Evolutionary conservation across 2,888 invertebrate species (phyloP).

Genomic region (Sicus ferrugineus): DNA sequence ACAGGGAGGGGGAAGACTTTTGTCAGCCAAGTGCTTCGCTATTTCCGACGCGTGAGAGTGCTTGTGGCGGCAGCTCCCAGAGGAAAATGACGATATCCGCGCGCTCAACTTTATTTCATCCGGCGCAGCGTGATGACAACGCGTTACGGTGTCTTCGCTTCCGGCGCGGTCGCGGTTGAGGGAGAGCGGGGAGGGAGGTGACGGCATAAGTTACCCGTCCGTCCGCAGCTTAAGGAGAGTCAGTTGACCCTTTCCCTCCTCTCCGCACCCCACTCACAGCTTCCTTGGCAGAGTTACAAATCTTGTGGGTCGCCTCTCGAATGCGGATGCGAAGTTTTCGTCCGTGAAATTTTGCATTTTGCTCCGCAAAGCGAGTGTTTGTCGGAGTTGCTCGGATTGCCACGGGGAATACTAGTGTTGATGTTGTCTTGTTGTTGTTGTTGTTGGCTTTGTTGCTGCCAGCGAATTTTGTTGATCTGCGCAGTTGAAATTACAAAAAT

Average conservation of each 20-base stretch:
- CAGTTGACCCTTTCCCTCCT: not conserved
- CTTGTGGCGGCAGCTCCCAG: not conserved
- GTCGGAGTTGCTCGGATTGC: not conserved
- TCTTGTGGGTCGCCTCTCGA: conserved; percentile 16
- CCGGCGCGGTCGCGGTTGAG: conserved; percentile 11
- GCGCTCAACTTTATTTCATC: conserved; percentile 19
- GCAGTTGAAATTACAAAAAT: conserved; percentile 7
- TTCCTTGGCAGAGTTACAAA: conserved; percentile 18
- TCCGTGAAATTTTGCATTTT: not conserved
- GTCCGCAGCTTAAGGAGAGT: too few species aligned
- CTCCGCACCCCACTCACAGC: not conserved
- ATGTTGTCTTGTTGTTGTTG: conserved; percentile 10
- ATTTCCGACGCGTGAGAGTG: not conserved
- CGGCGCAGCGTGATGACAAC: conserved; percentile 25
- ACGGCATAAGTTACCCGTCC: too few species aligned
- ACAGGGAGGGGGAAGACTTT: not conserved
- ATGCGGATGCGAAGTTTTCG: conserved; percentile 27
- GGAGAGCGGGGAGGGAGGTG: not conserved
- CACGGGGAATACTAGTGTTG: not conserved
- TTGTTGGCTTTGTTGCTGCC: conserved; percentile 14
- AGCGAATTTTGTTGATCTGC: not conserved
- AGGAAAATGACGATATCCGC: conserved; percentile 31
- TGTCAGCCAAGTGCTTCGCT: not conserved
- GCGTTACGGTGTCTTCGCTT: conserved; percentile 19
- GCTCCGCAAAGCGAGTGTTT: not conserved